Evolutionary conservation across 1,140 invertebrate genomes (phyloP), one percentile per base, ranked within the genome.

Genomic region (Melipona quadrifasciata): DNA sequence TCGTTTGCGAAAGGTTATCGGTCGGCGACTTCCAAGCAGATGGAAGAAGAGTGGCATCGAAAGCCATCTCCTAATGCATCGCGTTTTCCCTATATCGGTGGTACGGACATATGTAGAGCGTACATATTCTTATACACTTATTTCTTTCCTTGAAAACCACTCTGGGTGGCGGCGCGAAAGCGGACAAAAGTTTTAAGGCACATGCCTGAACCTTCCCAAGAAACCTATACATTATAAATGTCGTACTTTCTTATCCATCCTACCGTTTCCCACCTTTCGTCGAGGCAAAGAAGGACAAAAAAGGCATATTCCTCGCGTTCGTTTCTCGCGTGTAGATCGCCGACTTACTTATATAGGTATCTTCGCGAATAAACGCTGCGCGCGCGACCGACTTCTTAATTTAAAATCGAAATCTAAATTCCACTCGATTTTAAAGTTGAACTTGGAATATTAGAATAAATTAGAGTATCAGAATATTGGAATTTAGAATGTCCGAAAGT

Each of bases 161-260:
- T 93, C 89, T 78, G 80, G 27, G 81, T 87, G 82, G 90, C 81
- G 90, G 82, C 65, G 90, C 87, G 89, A 91, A 91, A 90, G 91
- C 86, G 90, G 87, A 82, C 84, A 90, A 91, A 93, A 93, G 90
- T 93, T 92, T 92, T 89, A 92, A 92, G 90, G 92, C 92, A 91
- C 89, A 92, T 86, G 88, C 91, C 91, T 86, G 91, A 86, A 92
- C 85, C 92, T 90, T 92, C 89, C 89, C 89, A 89, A 91, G 89
- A 89, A 91, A 91, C 90, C 92, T 91, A 91, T 93, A 91, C 91
- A 93, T 93, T 91, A 92, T 92, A 92, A 91, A 93, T 93, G 90
- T 90, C 91, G 74, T 82, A 81, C 85, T 86, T 67, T 74, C 85
- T 82, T 80, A 71, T 58, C 80, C 87, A 47, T 57, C 72, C 39